Base-by-base conservation (phyloP, 1,140 invertebrate genomes). In the Sipha flava region DNA sequence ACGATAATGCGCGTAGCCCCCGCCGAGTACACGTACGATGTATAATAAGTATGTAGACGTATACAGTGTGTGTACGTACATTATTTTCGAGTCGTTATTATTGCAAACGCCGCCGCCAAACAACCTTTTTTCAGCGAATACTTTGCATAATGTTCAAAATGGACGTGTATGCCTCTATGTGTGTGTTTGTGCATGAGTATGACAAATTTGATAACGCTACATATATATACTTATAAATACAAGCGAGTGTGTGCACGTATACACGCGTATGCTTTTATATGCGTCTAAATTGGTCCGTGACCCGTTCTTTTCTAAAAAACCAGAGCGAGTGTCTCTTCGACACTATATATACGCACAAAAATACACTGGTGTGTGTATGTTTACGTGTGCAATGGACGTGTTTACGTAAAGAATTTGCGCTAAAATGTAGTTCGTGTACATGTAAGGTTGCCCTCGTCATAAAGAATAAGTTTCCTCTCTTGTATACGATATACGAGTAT, bases 141-240 rank as follows among this genome's bases (percentile, higher is more conserved):
- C 34, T 66, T 66, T 40, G 62, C 62, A 66, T 66, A 66, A 66
- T 40, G 62, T 66, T 34, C 34, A 31, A n/a, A 62, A 62, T 62
- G 12, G 37, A 66, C n/a, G 64, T 43, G 64, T 66, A n/a, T n/a
- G n/a, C n/a, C n/a, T n/a, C n/a, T n/a, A n/a, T n/a, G n/a, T 43
- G 40, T 43, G 14, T 43, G 14, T 43, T 12, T 12, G 18, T 34
- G 10, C 31, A 37, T n/a, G n/a, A 43, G 34, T 62, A 62, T 34
- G 59, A 62, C 31, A 62, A 62, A 62, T 62, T 62, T 62, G 59
- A 62, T 62, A 62, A 62, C 59, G 59, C 18, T 7, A 4, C 31
- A 18, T 31, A 31, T 59, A 43, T 59, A 59, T 31, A n/a, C 23
- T 59, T 14, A 7, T 31, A 1, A 12, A 12, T n/a, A n/a, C n/a